phyloP scores from a whole-genome alignment of 2,113 vertebrate genomes.

The Colistium nudipinnis region DNA sequence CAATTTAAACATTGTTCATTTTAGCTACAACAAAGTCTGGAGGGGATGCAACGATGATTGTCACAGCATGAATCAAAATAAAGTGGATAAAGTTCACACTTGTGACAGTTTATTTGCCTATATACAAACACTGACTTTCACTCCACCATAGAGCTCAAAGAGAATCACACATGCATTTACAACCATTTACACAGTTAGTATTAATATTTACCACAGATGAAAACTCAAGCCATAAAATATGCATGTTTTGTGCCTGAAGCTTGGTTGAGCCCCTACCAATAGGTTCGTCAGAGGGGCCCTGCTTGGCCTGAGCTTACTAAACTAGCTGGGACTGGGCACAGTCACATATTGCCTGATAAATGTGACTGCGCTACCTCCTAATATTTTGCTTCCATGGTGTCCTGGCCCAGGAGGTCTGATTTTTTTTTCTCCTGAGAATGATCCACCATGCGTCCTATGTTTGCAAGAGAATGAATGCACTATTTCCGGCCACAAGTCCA shows the following conservation, averaged over 20 bases:
- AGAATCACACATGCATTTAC: conserved; percentile 34
- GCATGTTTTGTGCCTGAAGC: not conserved
- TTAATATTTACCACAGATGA: conserved; percentile 13
- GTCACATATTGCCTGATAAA: conserved; percentile 7
- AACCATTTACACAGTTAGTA: conserved; percentile 46
- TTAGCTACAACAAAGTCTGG: not conserved
- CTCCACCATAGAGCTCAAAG: not conserved
- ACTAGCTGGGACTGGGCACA: not conserved
- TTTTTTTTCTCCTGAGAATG: conserved; percentile 20
- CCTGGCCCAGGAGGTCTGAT: not conserved
- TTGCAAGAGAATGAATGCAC: not conserved
- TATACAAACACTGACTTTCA: conserved; percentile 31
- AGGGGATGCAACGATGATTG: not conserved
- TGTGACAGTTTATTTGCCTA: conserved; percentile 49
- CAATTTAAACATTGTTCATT: no score
- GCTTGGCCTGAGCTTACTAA: not conserved
- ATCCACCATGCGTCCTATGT: not conserved
- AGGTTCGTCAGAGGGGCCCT: not conserved
- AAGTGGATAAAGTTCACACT: not conserved
- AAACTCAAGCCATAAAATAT: conserved; percentile 1
- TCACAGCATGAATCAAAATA: not conserved
- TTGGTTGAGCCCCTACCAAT: not conserved
- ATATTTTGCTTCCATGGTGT: conserved; percentile 3
- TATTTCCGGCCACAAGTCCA: not conserved
- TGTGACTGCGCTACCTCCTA: not conserved